Percentiles rank a stretch among this genome's conserved stretches.
These are phyloP conservation scores for Seriola aureovittata DNA, from an alignment of 2,113 vertebrate species.

Conservation along the genomic window DNA sequence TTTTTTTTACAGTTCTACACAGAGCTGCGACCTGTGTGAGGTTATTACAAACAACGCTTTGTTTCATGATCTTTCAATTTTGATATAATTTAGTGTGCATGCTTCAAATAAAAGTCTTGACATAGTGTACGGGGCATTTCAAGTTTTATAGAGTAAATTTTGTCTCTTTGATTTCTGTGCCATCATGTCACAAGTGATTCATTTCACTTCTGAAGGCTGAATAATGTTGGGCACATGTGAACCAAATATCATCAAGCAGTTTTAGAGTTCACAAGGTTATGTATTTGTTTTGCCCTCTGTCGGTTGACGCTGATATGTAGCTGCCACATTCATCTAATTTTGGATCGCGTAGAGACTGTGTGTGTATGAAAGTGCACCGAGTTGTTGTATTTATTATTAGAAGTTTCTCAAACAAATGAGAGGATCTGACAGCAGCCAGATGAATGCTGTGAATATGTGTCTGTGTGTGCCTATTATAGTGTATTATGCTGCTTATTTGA, in stretches of 20 bases:
- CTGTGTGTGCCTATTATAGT: conserved; percentile 10
- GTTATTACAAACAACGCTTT: conserved; percentile 25
- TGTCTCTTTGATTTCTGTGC: conserved; percentile 1
- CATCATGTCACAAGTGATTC: conserved; percentile 36
- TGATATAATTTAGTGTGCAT: conserved; percentile 9
- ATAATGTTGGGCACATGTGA: background rate
- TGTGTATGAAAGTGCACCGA: background rate
- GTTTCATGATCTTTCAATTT: background rate
- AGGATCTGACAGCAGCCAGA: conserved; percentile 8
- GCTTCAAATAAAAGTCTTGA: conserved; percentile 21
- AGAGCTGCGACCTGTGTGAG: background rate
- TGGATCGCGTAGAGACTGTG: background rate
- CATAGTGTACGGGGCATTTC: background rate
- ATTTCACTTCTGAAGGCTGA: conserved; percentile 21
- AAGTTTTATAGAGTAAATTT: conserved; percentile 8
- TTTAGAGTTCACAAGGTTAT: conserved; percentile 6
- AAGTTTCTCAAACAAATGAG: background rate
- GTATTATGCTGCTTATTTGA: conserved; percentile 62
- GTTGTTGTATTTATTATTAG: background rate
- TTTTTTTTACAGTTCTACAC: background rate
- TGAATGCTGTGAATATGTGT: conserved; percentile 19
- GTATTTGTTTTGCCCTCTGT: conserved; percentile 47
- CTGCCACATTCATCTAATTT: conserved; percentile 7
- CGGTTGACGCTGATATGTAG: conserved; percentile 16
- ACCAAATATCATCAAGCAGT: conserved; percentile 16